Base-by-base conservation (phyloP, 2,113 vertebrate genomes). In the Nanorana parkeri region DNA sequence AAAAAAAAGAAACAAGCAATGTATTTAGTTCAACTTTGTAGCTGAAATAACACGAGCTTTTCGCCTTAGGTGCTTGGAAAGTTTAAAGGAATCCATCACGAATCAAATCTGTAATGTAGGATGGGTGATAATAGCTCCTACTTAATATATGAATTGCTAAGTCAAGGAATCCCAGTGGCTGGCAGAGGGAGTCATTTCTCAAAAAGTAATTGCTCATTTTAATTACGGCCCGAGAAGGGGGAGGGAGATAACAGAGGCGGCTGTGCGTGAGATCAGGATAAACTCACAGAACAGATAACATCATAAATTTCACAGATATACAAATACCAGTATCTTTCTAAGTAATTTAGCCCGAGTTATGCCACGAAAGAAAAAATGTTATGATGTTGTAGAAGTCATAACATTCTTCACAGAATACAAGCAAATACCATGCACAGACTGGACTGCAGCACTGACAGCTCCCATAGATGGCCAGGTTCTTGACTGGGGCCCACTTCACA, bases 241-340 rank as follows among this genome's bases (percentile, higher is more conserved):
- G 69, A 32, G 28, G 11, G 55, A 60, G 55, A 41, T 75, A 55
- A 61, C 20, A 60, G 72, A 61, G 72, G 56, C 29, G 58, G 72
- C 72, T 61, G 55, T 75, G 72, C 72, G 29, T 75, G 72, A 75
- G 55, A 75, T 75, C 72, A 60, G 72, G 72, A 61, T 60, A 75
- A 75, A 75, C 19, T 60, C 55, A 75, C 55, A 60, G 56, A 75
- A 41, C 55, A 75, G 72, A 75, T 75, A 75, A 75, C 28, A 75
- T 61, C 72, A 75, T 75, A 75, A 36, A 75, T 75, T 61, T 75
- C n/a, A 29, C n/a, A 75, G 55, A 36, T 61, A 32, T 75, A 74
- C 72, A 75, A 61, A 75, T 75, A 75, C 72, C 72, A 75, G 55
- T n/a, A 75, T 75, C 13, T 75, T 75, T 75, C 72, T 61, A 75